phyloP scores from a whole-genome alignment of 2,113 vertebrate genomes.

The Cyanoramphus novaezelandiae region DNA sequence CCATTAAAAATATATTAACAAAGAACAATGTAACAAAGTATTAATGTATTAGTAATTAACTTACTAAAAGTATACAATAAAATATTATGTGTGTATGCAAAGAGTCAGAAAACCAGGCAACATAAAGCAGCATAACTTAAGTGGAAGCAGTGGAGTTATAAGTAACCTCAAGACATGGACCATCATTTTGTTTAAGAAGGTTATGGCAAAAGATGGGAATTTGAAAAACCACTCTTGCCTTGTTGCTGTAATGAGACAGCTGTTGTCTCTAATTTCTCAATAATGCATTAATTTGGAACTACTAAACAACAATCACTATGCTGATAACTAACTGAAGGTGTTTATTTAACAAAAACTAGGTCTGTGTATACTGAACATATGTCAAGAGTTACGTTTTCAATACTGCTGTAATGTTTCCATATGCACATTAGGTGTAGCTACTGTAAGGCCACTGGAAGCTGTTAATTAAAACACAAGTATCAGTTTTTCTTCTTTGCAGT shows the following conservation, averaged over 20 bases:
- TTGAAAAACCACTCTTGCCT: neutral
- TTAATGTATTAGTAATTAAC: neutral
- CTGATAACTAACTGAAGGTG: neutral
- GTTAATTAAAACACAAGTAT: neutral
- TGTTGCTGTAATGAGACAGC: neutral
- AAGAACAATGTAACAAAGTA: neutral
- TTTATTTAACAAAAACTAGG: neutral
- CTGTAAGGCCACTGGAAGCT: neutral
- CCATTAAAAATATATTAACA: neutral
- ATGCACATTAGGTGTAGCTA: neutral
- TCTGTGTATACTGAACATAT: neutral
- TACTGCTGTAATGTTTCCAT: neutral
- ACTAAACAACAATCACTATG: neutral
- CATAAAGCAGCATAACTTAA: neutral
- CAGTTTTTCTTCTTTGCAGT: neutral
- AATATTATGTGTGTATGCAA: neutral
- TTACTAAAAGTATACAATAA: neutral
- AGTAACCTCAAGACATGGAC: neutral
- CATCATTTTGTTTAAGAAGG: neutral
- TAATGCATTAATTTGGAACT: neutral
- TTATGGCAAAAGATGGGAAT: fast-evolving
- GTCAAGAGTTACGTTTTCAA: neutral
- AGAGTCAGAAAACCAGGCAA: neutral
- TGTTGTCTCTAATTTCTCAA: neutral
- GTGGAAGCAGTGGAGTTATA: neutral